Evolutionary conservation across 35 echinoderm and acorn worm species (phyloP), one percentile per base, ranked within the genome.

Genomic region (Heliocidaris erythrogramma): DNA sequence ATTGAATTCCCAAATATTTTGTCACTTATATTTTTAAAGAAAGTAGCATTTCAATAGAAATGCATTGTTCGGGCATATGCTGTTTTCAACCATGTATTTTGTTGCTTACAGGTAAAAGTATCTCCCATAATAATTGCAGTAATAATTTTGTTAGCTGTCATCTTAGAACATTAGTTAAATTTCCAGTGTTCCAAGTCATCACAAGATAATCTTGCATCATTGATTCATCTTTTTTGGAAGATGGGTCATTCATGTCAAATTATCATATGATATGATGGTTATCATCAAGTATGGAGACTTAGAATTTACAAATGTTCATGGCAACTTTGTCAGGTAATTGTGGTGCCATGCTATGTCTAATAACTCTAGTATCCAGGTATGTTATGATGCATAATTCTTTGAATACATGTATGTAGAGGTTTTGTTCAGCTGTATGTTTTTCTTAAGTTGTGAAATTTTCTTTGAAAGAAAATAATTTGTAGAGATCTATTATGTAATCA

Each of bases 401-500:
- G 65, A 21, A n/a, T 78, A 78, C 5, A n/a, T 78, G 65, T 78
- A 78, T 78, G 65, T 78, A 78, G 65, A 27, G 65, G 18, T 78
- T 78, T 78, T 78, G 18, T 78, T 27, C 65, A 78, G 65, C 65
- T 78, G 65, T 56, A 56, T 56, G 52, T 89, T 32, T 89, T 89
- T 89, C 31, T 89, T 47, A 31, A 89, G 31, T 47, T 89, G 31
- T 89, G 87, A 47, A 89, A 89, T 89, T 48, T 89, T 89, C 87
- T 47, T 48, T 47, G 87, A 47, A 89, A 89, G 47, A 89, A 47
- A 48, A 89, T 48, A 48, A 32, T 47, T 47, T 89, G 87, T 89
- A 89, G 87, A 89, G 87, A 32, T 89, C 87, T 89, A 89, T 89
- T 48, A 42, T 89, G 87, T 89, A 89, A 89, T 32, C 24, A 31